Base-by-base conservation (phyloP, 2,113 vertebrate species). In the Gallinago jamesoni region DNA sequence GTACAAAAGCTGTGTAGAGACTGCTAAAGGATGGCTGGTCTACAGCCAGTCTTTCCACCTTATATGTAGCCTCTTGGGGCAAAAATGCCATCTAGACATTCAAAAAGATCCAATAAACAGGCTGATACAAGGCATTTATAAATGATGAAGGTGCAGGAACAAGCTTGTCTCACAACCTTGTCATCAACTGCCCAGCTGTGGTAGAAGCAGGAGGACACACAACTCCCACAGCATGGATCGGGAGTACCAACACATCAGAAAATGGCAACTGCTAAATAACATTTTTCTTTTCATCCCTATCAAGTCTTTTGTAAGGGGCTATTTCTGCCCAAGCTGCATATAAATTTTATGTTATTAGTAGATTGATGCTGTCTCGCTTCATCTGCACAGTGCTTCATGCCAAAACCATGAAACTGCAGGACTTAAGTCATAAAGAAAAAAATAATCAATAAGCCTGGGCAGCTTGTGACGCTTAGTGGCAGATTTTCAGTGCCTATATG, bases 361-460 rank as follows among this genome's bases (percentile, higher is more conserved):
- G 91, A 91, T 17, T 57, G 89, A 87, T 92, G 92, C 57, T 94
- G 45, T 93, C 77, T 89, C 4, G 7, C 91, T 95, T 89, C 53
- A 31, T 87, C 62, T 93, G 83, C 62, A 30, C 45, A 19, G 48
- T 5, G 64, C 70, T 92, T 52, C 0, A 7, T 50, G 87, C 92
- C 92, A 94, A 76, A 96, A 35, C n/a, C 74, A 47, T 0, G 1
- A 66, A 74, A 85, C 85, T 90, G 79, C 60, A 72, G 80, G 86
- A 80, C 70, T 93, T 91, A 45, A 94, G 17, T 73, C 11, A 0
- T 79, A 95, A 93, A 94, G 79, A 43, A 89, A 75, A 90, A 94
- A 70, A 76, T 62, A 60, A 94, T 92, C 91, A 87, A 95, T 96
- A 92, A 95, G 74, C 67, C 89, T 74, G 56, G 93, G 82, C 82